phyloP scores from a whole-genome alignment of 2,797 vertebrate species.

The Poeciliopsis turneri region DNA sequence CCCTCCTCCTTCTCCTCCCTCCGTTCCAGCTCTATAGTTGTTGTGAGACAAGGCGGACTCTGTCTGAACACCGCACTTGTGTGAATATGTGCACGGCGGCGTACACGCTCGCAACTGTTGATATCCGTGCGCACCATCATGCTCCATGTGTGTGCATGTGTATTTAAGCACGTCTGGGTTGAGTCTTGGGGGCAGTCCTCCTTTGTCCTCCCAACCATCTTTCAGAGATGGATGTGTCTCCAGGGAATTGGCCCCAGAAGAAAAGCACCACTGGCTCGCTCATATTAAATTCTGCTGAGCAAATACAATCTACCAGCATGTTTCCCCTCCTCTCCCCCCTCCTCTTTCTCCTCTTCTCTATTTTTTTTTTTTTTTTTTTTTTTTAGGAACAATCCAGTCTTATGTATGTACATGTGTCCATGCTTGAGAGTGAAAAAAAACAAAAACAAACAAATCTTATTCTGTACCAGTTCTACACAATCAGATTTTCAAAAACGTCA shows the following conservation, averaged over 20 bases:
- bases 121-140: constrained; percentile 57
- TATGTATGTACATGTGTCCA: constrained; percentile 19
- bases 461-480: neutral
- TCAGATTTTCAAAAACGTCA: neutral
- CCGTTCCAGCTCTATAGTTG: constrained; percentile 74
- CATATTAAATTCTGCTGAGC: constrained; percentile 87
- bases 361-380: neutral
- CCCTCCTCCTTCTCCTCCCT: constrained; percentile 55
- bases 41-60: constrained; percentile 80
- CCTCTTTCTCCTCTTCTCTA: neutral
- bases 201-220: constrained; percentile 82
- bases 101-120: constrained; percentile 71
- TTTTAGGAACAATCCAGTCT: constrained; percentile 54
- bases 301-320: constrained; percentile 78
- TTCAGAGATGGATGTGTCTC: constrained; percentile 85
- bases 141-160: constrained; percentile 37
- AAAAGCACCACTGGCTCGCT: constrained; percentile 78
- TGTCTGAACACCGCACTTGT: constrained; percentile 74
- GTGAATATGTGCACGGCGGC: constrained; percentile 61
- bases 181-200: constrained; percentile 75
- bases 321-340: constrained; percentile 3
- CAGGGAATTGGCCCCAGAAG: constrained; percentile 78
- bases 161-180: constrained; percentile 66
- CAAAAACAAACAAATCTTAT: constrained; percentile 1
- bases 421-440: constrained; percentile 13